Base-by-base conservation (phyloP, 2,888 invertebrate genomes). In the Disparrhopalites patrizii region DNA sequence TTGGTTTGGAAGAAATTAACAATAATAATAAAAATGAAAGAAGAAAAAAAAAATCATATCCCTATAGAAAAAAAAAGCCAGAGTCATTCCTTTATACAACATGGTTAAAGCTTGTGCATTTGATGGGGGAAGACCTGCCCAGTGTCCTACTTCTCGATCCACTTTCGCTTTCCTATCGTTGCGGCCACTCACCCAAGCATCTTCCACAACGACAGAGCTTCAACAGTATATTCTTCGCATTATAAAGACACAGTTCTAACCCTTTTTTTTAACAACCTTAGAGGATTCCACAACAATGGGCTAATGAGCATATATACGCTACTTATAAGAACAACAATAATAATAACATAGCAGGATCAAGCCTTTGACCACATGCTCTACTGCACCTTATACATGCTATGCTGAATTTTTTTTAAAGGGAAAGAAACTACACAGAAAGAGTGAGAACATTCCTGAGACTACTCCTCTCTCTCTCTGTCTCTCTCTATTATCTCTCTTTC, bases 91-190 rank as follows among this genome's bases (percentile, higher is more conserved):
- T 1, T 31, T 27, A 18, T 3, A 31, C n/a, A n/a, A 30, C 13
- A 31, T 31, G 15, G 28, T 31, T 33, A 5, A 15, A 52, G 5
- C 40, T 20, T 40, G 20, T 40, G 10, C 40, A 40, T 3, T 18
- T 3, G 20, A 40, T 40, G 20, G 20, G 15, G 15, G 40, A 18
- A 31, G 54, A 54, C 54, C 54, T 54, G 54, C 54, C 54, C 54
- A 30, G 31, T 54, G 54, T 54, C 54, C 54, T 54, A 54, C 54
- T 54, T 54, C 54, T 54, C 54, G 31, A 31, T 54, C 54, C 54
- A 54, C 54, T 54, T 54, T 54, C 54, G 54, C 54, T 54, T 54
- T 54, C 54, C 33, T 54, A 54, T 54, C 54, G 33, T 54, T 54
- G 31, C 54, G 54, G 54, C 54, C 54, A 54, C 54, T 54, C 30